Base-by-base conservation (phyloP, 2,888 invertebrate species). In the Frankliniella fusca region DNA sequence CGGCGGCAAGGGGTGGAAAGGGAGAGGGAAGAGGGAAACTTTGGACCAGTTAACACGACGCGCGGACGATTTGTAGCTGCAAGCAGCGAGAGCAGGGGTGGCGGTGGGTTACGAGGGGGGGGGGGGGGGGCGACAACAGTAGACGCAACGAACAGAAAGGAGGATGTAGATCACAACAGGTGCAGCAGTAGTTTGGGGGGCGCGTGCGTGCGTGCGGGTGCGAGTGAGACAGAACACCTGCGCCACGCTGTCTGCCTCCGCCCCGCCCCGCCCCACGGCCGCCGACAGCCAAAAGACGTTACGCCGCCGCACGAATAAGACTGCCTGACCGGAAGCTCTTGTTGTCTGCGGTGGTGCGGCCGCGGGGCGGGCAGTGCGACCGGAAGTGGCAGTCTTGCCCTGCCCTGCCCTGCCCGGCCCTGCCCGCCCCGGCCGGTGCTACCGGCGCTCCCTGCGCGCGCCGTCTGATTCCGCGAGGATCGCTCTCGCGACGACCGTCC, bases 31-130 rank as follows among this genome's bases (percentile, higher is more conserved):
- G 54, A 54, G 15, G 54, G 54, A 54, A 54, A 54, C 54, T 54
- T 54, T 54, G 70, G 70, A 76, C 70, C 70, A 76, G 70, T 76
- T 76, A 76, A 76, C 70, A 27, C 70, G 70, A 12, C 15, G 20
- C 11, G 54, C 38, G 61, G 61, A 61, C 70, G 70, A 76, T 76
- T 76, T 76, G 70, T 76, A 76, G 70, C 70, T 12, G 61, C 61
- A 18, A 11, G 15, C n/a, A 18, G 20, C 61, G 61, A 0, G 54
- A 12, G 54, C 10, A 9, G 54, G 18, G 54, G 54, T 18, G 54
- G 10, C 50, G 54, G 15, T 20, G 10, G 20, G 54, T 54, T 20
- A 9, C 23, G 70, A 65, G 70, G 23, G 70, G 12, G 23, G 27
- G 27, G 27, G 23, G 8, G 27, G 70, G 11, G 70, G 70, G 27